Percentiles rank a stretch among this genome's conserved stretches.
Conservation (phyloP, 2,888 invertebrate species). For the Pocota personata region DNA sequence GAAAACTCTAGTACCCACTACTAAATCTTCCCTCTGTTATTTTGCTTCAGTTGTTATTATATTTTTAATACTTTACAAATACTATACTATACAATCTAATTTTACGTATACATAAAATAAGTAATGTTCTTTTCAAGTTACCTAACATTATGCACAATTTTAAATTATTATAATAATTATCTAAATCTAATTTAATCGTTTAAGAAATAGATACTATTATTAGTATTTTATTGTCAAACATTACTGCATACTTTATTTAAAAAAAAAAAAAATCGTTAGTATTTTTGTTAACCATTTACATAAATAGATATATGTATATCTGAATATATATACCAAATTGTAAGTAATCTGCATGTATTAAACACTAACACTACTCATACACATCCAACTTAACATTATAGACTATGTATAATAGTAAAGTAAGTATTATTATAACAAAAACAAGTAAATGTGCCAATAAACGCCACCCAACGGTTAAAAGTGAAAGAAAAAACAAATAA, state of each 20-base stretch:
- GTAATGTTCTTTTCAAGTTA: conserved; percentile 37
- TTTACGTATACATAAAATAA: neutral
- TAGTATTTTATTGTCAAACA: conserved; percentile 2
- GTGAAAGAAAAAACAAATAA: conserved; percentile 48
- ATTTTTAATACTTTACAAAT: conserved; percentile 5
- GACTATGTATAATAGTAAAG: conserved; percentile 46
- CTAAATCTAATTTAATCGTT: conserved; percentile 12
- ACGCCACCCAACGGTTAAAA: conserved; percentile 76
- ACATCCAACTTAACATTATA: conserved; percentile 13
- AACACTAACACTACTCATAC: conserved; percentile 40
- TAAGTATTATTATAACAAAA: conserved; percentile 50
- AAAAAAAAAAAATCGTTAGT: conserved; percentile 13
- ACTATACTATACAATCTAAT: neutral
- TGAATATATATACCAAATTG: conserved; percentile 46
- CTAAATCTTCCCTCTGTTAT: neutral
- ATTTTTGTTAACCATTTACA: conserved; percentile 53
- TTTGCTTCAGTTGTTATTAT: conserved; percentile 11
- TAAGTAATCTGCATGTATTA: conserved; percentile 67
- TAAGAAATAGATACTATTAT: conserved; percentile 16
- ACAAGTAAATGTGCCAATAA: conserved; percentile 79
- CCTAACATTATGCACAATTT: conserved; percentile 46
- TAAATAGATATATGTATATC: conserved; percentile 27
- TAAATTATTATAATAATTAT: conserved; percentile 27
- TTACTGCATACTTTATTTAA: conserved; percentile 20
- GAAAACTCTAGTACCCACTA: neutral